Evolutionary conservation across 1,140 invertebrate species (phyloP).

Genomic region (Trissolcus basalis): DNA sequence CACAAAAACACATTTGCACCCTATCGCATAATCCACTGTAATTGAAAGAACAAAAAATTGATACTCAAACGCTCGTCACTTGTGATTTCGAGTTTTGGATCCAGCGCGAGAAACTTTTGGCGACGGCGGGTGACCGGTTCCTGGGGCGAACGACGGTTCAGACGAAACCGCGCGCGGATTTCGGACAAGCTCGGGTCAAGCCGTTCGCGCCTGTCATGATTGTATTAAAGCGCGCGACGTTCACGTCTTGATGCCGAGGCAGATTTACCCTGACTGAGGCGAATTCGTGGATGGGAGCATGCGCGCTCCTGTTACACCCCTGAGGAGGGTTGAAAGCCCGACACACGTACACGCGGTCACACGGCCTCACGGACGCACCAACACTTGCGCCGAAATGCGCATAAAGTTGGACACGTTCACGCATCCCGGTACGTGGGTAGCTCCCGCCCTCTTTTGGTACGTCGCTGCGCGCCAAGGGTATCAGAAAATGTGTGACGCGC

Average conservation of each 20-base stretch:
- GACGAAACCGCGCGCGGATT: constrained; percentile 16
- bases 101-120: background rate
- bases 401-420: constrained; percentile 56
- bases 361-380: constrained; percentile 37
- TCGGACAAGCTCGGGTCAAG: constrained; percentile 16
- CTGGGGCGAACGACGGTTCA: background rate
- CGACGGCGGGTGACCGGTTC: background rate
- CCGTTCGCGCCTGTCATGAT: constrained; percentile 50
- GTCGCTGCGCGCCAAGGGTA: constrained; percentile 32
- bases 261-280: constrained; percentile 75
- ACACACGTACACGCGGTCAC: constrained; percentile 31
- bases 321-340: constrained; percentile 55
- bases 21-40: no score
- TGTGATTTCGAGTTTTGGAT: no score
- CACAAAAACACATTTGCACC: no score
- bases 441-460: constrained; percentile 53
- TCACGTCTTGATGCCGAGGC: constrained; percentile 72
- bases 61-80: no score
- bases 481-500: constrained; percentile 45
- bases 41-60: no score
- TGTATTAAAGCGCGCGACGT: constrained; percentile 52
- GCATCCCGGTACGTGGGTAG: constrained; percentile 52
- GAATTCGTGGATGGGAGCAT: constrained; percentile 72
- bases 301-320: constrained; percentile 69
- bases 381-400: constrained; percentile 46